Percentiles rank a stretch among this genome's conserved stretches.
phyloP scores from a whole-genome alignment of 2,888 invertebrate species.

The Griposia aprilina region DNA sequence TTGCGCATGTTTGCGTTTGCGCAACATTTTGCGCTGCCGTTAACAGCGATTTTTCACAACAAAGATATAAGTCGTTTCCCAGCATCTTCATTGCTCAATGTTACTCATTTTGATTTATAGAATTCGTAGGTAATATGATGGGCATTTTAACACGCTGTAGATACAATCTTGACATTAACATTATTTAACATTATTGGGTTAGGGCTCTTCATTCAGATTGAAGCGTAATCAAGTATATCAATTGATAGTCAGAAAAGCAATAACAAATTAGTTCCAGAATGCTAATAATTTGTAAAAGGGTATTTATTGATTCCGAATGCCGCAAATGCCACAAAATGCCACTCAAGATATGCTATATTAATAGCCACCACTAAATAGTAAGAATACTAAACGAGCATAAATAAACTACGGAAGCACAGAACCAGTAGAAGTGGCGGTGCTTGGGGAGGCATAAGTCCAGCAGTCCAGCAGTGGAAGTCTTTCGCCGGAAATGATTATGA shows the following conservation, averaged over 20 bases:
- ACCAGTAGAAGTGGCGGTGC: too few species aligned
- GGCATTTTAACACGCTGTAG: neutral
- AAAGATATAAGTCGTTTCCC: neutral
- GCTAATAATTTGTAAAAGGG: neutral
- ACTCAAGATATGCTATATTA: neutral
- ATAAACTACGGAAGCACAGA: too few species aligned
- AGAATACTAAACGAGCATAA: constrained; percentile 4
- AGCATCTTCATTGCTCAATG: neutral
- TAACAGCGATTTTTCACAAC: neutral
- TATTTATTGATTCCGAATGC: neutral
- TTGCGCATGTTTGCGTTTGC: too few species aligned
- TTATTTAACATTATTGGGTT: neutral
- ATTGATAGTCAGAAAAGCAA: neutral
- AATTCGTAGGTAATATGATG: neutral
- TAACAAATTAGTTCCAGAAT: neutral
- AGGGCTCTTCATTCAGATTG: too few species aligned
- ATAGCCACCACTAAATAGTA: neutral
- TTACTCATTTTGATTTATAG: neutral
- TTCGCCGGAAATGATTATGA: too few species aligned
- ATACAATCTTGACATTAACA: neutral
- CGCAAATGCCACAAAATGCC: neutral
- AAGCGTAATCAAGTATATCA: neutral
- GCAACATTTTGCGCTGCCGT: neutral
- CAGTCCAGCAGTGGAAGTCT: too few species aligned
- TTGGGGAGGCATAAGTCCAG: too few species aligned